phyloP scores from a whole-genome alignment of 2,113 vertebrate genomes.

The Rostratula benghalensis region DNA sequence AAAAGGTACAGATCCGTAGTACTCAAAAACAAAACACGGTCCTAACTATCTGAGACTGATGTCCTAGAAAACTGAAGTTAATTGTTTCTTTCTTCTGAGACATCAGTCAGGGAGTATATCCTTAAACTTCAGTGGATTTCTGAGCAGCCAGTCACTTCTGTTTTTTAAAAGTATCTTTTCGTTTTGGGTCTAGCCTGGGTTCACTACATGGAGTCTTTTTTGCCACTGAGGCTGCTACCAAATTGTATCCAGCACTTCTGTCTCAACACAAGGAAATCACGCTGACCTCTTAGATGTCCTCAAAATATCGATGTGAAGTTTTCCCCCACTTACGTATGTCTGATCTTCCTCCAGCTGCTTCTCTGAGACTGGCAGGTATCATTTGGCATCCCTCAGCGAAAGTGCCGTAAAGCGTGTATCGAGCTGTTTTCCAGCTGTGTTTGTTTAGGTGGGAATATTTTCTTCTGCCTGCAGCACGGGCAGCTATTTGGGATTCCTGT shows the following conservation, averaged over 20 bases:
- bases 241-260: neutral
- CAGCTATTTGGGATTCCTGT: neutral
- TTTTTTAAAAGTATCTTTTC: neutral
- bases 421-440: conserved; percentile 41
- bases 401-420: neutral
- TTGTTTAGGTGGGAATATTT: conserved; percentile 22
- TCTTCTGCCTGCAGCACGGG: neutral
- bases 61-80: neutral
- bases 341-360: neutral
- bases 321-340: neutral
- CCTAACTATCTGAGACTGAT: neutral
- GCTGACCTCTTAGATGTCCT: neutral
- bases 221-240: neutral
- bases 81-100: neutral
- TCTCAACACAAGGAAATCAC: neutral
- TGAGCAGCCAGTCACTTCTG: neutral
- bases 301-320: neutral
- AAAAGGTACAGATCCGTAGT: neutral
- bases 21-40: neutral
- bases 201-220: neutral
- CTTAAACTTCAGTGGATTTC: neutral
- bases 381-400: conserved; percentile 11
- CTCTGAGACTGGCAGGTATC: conserved; percentile 12
- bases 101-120: neutral
- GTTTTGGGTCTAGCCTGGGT: neutral